Conservation (phyloP, 2,888 invertebrate genomes). For the Heteromurus nitidus region DNA sequence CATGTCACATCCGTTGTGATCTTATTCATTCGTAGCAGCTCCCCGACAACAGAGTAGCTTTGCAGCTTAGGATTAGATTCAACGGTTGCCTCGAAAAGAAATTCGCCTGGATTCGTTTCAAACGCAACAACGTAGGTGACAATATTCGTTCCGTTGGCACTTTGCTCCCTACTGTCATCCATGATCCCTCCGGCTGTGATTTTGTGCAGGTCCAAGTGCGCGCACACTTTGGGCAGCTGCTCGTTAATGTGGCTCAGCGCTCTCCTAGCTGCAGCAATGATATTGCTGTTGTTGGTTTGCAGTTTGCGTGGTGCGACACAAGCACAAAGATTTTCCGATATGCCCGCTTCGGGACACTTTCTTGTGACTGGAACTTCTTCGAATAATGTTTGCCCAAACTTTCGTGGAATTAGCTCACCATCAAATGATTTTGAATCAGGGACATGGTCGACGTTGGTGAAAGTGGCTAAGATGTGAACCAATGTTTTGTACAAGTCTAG, state of each 20-base stretch:
- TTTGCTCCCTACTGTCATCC: conserved; percentile 9
- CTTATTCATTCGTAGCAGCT: conserved; percentile 71
- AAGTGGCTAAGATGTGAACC: conserved; percentile 60
- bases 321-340: conserved; percentile 65
- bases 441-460: conserved; percentile 23
- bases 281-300: conserved; percentile 21
- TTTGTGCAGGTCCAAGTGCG: conserved; percentile 38
- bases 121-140: conserved; percentile 66
- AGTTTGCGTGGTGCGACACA: conserved; percentile 64
- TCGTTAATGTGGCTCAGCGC: conserved; percentile 59
- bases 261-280: conserved; percentile 47
- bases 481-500: conserved; percentile 69
- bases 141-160: not conserved
- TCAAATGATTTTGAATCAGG: conserved; percentile 30
- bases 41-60: conserved; percentile 38
- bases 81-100: conserved; percentile 69
- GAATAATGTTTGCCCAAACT: conserved; percentile 63
- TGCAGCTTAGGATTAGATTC: not conserved
- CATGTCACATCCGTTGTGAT: conserved; percentile 68
- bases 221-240: conserved; percentile 60
- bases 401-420: conserved; percentile 8
- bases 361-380: conserved; percentile 56
- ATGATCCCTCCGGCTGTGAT: conserved; percentile 63
- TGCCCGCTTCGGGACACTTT: conserved; percentile 67
- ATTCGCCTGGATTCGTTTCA: conserved; percentile 65